Base-by-base conservation (phyloP, 92 coral and sea anemone genomes). In the Zoanthus gigantus region DNA sequence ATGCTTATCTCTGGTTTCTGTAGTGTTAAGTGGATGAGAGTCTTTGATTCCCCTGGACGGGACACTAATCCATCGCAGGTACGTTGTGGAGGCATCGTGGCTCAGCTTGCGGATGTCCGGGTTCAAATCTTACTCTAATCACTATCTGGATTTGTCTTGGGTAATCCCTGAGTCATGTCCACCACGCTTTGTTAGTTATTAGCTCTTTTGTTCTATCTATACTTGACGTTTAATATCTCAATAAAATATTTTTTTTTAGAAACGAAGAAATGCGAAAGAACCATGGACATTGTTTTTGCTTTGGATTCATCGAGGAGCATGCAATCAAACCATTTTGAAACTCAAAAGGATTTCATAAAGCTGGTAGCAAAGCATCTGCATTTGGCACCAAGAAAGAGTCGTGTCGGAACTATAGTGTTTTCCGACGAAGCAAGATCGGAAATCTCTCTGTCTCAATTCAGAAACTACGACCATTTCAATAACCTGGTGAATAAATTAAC, bases 221-320 rank as follows among this genome's bases (percentile, higher is more conserved):
- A 23, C 23, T 23, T 23, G 23, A 37, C 42, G 4, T 63, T 28
- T 67, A 18, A 32, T 32, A 17, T 12, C 18, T 76, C 1, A 9
- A 28, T 79, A 23, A 23, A 23, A 23, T 81, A 42, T 29, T 69
- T 16, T 69, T 16, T 46, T 46, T 69, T 52, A 81, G 85, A 81
- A 81, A 81, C 61, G 1, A 28, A 11, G 45, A 81, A 66, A 30
- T 81, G 85, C 63, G 61, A 46, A 44, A 81, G 67, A 28, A 81
- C 61, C 32, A 53, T 81, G 60, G 85, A 81, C 44, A 23, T 81
- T 17, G 85, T 45, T 23, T 81, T 81, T 45, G 85, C 85, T 17
- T 67, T 81, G 75, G 85, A 81, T 42, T 66, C 85, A 16, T 81
- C 85, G 17, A 46, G 29, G 29, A 81, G 85, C 45, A 66, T 81